Conservation (phyloP, 2,797 vertebrate species). For the Malacoraja senta region DNA sequence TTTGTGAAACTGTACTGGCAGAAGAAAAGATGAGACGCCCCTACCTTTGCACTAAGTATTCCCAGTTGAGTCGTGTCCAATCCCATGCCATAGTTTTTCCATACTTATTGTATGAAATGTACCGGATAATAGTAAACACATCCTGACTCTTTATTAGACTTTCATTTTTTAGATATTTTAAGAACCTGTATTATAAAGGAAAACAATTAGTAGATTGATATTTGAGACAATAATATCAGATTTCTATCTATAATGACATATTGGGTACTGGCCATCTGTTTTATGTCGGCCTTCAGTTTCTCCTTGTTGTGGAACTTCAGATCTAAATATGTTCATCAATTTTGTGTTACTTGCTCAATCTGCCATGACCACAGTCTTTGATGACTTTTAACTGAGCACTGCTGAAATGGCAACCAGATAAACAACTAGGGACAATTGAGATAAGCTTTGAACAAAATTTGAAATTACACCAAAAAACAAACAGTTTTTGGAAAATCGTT, state of each 20-base stretch:
- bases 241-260: not conserved
- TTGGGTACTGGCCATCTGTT: not conserved
- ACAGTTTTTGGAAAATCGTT: too few relatives aligned
- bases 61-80: slow-evolving; percentile 91
- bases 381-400: not conserved
- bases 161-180: slow-evolving; percentile 64
- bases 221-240: not conserved
- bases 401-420: not conserved
- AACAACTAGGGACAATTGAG: too few relatives aligned
- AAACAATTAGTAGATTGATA: not conserved
- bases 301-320: not conserved
- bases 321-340: not conserved
- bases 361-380: not conserved
- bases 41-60: slow-evolving; percentile 80
- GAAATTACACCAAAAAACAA: too few relatives aligned
- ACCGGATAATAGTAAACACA: slow-evolving; percentile 79
- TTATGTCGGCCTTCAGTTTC: not conserved
- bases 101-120: slow-evolving; percentile 75
- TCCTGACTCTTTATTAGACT: slow-evolving; percentile 80
- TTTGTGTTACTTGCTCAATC: not conserved
- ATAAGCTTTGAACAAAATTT: not conserved
- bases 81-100: slow-evolving; percentile 89
- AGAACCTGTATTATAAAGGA: slow-evolving; percentile 54
- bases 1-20: not conserved
- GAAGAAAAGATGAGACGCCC: not conserved